These are phyloP conservation scores for Sitobion miscanthi DNA, from an alignment of 1,140 invertebrate genomes.

Conservation along the genomic window DNA sequence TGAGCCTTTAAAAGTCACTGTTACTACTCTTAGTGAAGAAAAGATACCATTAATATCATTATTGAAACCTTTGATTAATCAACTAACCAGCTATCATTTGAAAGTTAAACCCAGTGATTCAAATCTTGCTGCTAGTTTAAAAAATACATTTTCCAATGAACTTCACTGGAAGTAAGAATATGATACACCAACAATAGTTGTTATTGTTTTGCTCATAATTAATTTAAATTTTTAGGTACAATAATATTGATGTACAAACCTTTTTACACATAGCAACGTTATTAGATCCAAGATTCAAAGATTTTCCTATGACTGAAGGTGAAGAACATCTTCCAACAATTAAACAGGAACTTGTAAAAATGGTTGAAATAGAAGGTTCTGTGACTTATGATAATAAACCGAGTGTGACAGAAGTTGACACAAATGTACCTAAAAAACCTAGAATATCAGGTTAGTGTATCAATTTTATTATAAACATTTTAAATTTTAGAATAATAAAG, in stretches of 20 bases:
- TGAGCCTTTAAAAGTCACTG: constrained; percentile 67
- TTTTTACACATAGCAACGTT: constrained; percentile 66
- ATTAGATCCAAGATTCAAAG: constrained; percentile 67
- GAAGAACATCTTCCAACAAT: constrained; percentile 45
- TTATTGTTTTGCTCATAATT: neutral
- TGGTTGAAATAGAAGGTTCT: constrained; percentile 57
- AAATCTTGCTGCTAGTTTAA: constrained; percentile 62
- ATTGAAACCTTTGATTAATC: constrained; percentile 66
- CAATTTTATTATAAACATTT: neutral
- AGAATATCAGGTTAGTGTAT: constrained; percentile 1
- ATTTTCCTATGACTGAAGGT: constrained; percentile 60
- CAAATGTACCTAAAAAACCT: neutral
- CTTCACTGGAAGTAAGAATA: constrained; percentile 62
- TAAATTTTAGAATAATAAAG: neutral
- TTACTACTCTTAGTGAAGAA: constrained; percentile 67
- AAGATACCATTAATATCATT: constrained; percentile 67
- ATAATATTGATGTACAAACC: constrained; percentile 63
- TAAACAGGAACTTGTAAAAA: constrained; percentile 57
- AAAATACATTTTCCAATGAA: constrained; percentile 64
- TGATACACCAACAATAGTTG: neutral
- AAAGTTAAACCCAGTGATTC: constrained; percentile 65
- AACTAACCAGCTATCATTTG: constrained; percentile 66
- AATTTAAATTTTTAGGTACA: constrained; percentile 61
- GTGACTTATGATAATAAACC: neutral
- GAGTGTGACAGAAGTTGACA: neutral